phyloP scores from a whole-genome alignment of 2,888 invertebrate species.

The Halocaridina rubra region DNA sequence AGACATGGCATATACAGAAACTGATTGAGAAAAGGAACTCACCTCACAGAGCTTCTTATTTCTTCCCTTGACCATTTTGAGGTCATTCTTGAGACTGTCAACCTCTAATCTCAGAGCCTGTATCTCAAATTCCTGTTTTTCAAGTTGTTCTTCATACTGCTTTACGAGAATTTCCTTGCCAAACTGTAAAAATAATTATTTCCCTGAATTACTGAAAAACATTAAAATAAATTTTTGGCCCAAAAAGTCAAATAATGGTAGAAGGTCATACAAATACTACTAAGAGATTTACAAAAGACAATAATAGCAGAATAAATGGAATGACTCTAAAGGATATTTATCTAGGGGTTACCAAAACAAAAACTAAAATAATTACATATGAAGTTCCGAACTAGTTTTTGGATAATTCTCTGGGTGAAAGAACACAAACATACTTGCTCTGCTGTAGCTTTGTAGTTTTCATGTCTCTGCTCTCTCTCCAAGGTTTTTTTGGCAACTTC shows the following conservation, averaged over 20 bases:
- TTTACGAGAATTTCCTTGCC: slow-evolving; percentile 30
- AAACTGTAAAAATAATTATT: background rate
- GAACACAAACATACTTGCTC: slow-evolving; percentile 9
- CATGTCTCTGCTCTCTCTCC: slow-evolving; percentile 53
- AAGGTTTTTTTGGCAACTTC: slow-evolving; percentile 52
- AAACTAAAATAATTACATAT: no score
- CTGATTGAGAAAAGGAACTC: slow-evolving; percentile 70
- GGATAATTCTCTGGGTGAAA: no score
- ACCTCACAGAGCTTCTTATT: slow-evolving; percentile 81
- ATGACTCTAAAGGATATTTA: no score
- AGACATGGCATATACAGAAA: no score
- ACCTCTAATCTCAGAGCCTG: slow-evolving; percentile 65
- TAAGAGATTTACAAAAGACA: no score
- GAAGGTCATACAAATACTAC: no score
- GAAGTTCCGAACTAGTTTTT: no score
- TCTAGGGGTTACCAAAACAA: no score
- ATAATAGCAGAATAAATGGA: no score
- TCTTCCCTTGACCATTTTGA: slow-evolving; percentile 77
- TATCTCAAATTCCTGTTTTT: slow-evolving; percentile 66
- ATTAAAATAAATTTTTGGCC: no score
- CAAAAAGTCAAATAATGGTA: no score
- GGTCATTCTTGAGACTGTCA: slow-evolving; percentile 73
- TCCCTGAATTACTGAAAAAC: no score
- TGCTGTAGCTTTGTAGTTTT: slow-evolving; percentile 54
- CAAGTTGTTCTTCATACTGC: slow-evolving; percentile 64